Evolutionary conservation across 2,888 invertebrate genomes (phyloP).

Genomic region (Xanthorhoe designata): DNA sequence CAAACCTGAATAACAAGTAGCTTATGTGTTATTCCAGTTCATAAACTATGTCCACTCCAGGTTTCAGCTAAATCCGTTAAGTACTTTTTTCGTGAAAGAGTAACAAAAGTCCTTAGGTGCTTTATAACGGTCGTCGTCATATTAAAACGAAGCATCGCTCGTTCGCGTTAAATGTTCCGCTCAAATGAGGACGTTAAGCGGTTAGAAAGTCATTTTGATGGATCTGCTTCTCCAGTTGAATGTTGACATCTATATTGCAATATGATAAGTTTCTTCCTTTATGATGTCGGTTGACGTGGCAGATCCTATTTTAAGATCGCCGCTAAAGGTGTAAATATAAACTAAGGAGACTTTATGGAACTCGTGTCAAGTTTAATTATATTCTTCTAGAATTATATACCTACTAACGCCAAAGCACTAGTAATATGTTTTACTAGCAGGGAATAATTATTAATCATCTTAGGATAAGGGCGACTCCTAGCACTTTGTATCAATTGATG

Average conservation of each 20-base stretch:
- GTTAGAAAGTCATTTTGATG: slow-evolving; percentile 50
- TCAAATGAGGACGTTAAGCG: slow-evolving; percentile 61
- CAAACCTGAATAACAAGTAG: too few species aligned
- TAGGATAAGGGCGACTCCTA: too few species aligned
- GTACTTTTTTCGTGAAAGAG: neutral
- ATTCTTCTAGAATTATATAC: too few species aligned
- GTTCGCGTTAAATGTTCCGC: slow-evolving; percentile 68
- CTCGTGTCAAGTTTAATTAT: too few species aligned
- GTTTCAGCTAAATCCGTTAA: neutral
- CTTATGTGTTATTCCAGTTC: too few species aligned
- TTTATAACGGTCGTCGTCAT: neutral
- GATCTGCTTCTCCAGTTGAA: slow-evolving; percentile 37
- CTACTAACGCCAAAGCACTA: too few species aligned
- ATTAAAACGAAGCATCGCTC: slow-evolving; percentile 46
- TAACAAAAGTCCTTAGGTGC: neutral
- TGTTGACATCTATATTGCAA: slow-evolving; percentile 44
- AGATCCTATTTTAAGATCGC: slow-evolving; percentile 24
- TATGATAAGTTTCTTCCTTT: slow-evolving; percentile 41
- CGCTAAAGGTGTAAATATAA: neutral
- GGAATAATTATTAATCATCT: too few species aligned
- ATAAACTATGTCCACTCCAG: too few species aligned
- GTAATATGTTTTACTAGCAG: too few species aligned
- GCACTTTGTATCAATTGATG: too few species aligned
- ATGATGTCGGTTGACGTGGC: slow-evolving; percentile 19
- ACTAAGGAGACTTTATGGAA: too few species aligned